A percentile compares a stretch with the other conserved stretches of the same genome.
Evolutionary conservation across 2,797 vertebrate species (phyloP).

Genomic region (Sylvilagus floridanus): DNA sequence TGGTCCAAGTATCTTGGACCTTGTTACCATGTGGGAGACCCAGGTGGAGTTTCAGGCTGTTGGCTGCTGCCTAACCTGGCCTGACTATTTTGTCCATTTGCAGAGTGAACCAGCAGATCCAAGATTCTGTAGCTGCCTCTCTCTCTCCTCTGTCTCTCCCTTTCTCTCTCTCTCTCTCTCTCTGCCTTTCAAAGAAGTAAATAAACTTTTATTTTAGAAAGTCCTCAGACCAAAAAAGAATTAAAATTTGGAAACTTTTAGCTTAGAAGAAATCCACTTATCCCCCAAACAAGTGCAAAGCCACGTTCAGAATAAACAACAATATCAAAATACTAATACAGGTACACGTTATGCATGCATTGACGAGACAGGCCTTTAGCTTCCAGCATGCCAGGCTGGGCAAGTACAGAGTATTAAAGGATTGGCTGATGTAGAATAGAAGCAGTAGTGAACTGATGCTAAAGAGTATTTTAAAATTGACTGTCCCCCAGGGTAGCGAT

Average conservation of each 20-base stretch:
- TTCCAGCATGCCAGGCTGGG: not conserved
- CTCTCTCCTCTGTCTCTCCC: too few species aligned
- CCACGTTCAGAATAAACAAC: not conserved
- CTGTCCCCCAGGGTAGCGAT: not conserved
- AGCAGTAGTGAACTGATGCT: not conserved
- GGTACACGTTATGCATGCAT: not conserved
- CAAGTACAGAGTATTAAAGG: not conserved
- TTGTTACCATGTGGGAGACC: too few species aligned
- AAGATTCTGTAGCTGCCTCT: too few species aligned
- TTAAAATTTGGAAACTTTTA: not conserved
- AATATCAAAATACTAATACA: not conserved
- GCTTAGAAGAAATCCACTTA: constrained; percentile 7
- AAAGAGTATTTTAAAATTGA: not conserved
- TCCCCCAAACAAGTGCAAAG: not conserved
- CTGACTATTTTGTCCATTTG: too few species aligned
- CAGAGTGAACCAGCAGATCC: too few species aligned
- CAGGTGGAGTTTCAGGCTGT: too few species aligned
- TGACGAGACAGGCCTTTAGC: not conserved
- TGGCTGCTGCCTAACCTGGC: too few species aligned
- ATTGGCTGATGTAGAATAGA: not conserved
- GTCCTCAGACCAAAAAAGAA: not conserved
- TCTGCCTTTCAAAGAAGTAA: too few species aligned
- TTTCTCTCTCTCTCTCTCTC: too few species aligned
- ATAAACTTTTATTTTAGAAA: not conserved
- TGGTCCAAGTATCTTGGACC: too few species aligned